Evolutionary conservation across 2,113 vertebrate genomes (phyloP).

Genomic region (Ahaetulla prasina): DNA sequence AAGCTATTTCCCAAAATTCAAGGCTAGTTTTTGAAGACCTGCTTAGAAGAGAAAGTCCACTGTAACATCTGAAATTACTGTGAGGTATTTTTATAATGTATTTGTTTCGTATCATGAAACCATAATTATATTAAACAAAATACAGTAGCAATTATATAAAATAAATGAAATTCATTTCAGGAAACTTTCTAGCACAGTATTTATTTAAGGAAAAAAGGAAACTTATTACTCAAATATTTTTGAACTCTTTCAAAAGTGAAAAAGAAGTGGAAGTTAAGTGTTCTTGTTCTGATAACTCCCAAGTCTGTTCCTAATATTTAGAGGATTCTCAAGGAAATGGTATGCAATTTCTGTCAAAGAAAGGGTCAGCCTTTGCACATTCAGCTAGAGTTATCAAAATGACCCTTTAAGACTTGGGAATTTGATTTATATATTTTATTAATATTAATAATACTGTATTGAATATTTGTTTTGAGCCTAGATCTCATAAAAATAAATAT

Average conservation of each 20-base stretch:
- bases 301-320: background rate
- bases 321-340: background rate
- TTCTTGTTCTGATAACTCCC: background rate
- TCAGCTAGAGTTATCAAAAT: background rate
- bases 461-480: background rate
- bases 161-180: background rate
- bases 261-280: background rate
- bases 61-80: background rate
- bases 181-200: background rate
- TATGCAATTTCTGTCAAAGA: background rate
- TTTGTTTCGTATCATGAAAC: background rate
- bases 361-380: background rate
- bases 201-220: background rate
- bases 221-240: background rate
- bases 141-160: background rate
- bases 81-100: background rate
- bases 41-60: background rate
- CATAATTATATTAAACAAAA: background rate
- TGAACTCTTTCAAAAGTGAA: background rate
- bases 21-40: background rate
- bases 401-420: background rate
- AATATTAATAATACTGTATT: background rate
- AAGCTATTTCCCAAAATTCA: background rate
- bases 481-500: background rate
- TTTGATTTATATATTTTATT: background rate